Conservation (phyloP, 2,888 invertebrate genomes). For the Euclidia mi region DNA sequence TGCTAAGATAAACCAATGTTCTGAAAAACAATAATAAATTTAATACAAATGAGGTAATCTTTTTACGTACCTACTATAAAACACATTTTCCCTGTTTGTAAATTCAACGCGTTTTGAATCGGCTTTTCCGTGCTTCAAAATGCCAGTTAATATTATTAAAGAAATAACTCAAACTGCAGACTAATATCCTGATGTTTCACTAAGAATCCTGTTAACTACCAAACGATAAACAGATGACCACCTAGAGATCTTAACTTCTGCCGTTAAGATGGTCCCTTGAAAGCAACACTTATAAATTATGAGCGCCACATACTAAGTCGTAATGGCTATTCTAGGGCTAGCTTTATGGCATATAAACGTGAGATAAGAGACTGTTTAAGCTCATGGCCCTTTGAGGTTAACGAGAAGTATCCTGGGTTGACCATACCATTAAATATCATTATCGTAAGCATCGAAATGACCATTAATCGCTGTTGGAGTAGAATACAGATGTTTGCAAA, state of each 20-base stretch:
- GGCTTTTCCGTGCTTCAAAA: no score
- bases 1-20: no score
- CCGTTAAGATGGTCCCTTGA: slow-evolving; percentile 23
- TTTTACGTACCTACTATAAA: no score
- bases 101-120: no score
- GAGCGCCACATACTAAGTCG: slow-evolving; percentile 8
- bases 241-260: slow-evolving; percentile 42
- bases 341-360: slow-evolving; percentile 5
- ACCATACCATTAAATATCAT: neutral
- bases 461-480: neutral
- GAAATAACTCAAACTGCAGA: no score
- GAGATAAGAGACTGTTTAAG: slow-evolving; percentile 6
- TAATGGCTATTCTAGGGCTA: slow-evolving; percentile 13
- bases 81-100: no score
- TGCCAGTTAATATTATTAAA: no score
- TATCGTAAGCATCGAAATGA: neutral
- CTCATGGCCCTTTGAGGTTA: neutral
- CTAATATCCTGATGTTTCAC: no score
- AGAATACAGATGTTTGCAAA: neutral
- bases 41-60: no score
- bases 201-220: slow-evolving; percentile 18
- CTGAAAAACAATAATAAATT: no score
- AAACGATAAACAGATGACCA: slow-evolving; percentile 42
- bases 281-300: slow-evolving; percentile 30
- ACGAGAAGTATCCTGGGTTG: neutral